Percentiles rank a stretch among this genome's conserved stretches.
Evolutionary conservation across 2,888 invertebrate genomes (phyloP).

Genomic region (Antheraea yamamai): DNA sequence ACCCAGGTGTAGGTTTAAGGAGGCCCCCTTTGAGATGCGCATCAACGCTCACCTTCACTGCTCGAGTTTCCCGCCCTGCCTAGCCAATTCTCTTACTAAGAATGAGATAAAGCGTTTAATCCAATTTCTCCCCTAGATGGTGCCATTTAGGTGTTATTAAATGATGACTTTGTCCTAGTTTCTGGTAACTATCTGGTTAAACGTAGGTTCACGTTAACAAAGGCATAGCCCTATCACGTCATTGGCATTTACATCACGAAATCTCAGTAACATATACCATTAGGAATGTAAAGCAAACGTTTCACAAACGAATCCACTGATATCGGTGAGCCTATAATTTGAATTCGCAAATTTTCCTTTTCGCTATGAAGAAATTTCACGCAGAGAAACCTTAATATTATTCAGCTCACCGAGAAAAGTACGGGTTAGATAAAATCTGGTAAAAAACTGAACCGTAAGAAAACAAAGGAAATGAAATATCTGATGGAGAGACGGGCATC

Average conservation of each 20-base stretch:
- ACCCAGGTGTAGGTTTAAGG: no score
- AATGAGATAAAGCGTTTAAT: no score
- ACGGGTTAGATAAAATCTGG: conserved; percentile 30
- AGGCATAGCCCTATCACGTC: neutral
- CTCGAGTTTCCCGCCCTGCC: no score
- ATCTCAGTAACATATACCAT: neutral
- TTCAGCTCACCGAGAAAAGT: conserved; percentile 25
- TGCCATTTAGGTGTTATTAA: neutral
- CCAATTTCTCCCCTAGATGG: no score
- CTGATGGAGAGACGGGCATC: conserved; percentile 27
- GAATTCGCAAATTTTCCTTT: conserved; percentile 12
- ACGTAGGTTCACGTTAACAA: neutral
- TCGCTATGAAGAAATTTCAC: conserved; percentile 13
- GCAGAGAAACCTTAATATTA: conserved; percentile 21
- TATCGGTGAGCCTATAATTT: conserved; percentile 9
- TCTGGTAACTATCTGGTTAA: neutral
- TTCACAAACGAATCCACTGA: conserved; percentile 1
- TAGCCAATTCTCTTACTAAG: no score
- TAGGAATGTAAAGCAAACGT: neutral
- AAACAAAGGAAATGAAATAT: conserved; percentile 32
- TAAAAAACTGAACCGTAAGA: conserved; percentile 26
- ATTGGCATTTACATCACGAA: neutral
- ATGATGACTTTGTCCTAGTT: neutral
- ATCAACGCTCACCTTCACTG: no score
- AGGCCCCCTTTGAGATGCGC: no score